Evolutionary conservation across 2,113 vertebrate species (phyloP).

Genomic region (Proteles cristata): DNA sequence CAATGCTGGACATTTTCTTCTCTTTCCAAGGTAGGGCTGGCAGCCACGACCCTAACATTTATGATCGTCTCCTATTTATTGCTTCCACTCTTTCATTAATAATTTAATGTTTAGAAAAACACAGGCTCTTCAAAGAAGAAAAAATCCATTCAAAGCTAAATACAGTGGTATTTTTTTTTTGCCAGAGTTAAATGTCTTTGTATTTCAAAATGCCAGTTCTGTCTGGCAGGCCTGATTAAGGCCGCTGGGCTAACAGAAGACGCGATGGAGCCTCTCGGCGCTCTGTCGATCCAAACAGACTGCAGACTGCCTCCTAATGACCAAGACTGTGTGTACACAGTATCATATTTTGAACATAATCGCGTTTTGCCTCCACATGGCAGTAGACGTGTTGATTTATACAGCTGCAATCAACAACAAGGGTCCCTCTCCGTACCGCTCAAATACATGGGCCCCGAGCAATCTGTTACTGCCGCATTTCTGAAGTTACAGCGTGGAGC

Average conservation of each 20-base stretch:
- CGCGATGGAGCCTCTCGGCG: neutral
- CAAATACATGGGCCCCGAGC: neutral
- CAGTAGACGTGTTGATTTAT: neutral
- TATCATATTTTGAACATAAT: neutral
- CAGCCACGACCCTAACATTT: neutral
- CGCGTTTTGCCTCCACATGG: neutral
- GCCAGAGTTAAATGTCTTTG: slow-evolving; percentile 24
- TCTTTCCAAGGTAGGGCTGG: neutral
- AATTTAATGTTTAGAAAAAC: slow-evolving; percentile 68
- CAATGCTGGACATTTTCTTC: neutral
- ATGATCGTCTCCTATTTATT: slow-evolving; percentile 9
- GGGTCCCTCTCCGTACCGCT: neutral
- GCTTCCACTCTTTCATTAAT: slow-evolving; percentile 69
- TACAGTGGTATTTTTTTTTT: neutral
- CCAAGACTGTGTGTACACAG: neutral
- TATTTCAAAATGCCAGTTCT: slow-evolving; percentile 52
- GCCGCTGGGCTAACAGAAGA: neutral
- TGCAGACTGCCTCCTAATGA: neutral
- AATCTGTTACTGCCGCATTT: neutral
- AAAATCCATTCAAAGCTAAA: slow-evolving; percentile 61
- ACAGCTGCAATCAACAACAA: neutral
- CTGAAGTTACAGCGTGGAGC: neutral
- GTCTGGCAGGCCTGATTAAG: slow-evolving; percentile 30
- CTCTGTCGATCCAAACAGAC: neutral
- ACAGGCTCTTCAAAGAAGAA: slow-evolving; percentile 28